Evolutionary conservation across 2,113 vertebrate species (phyloP), one percentile per base, ranked within the genome.

Genomic region (Chauna torquata): DNA sequence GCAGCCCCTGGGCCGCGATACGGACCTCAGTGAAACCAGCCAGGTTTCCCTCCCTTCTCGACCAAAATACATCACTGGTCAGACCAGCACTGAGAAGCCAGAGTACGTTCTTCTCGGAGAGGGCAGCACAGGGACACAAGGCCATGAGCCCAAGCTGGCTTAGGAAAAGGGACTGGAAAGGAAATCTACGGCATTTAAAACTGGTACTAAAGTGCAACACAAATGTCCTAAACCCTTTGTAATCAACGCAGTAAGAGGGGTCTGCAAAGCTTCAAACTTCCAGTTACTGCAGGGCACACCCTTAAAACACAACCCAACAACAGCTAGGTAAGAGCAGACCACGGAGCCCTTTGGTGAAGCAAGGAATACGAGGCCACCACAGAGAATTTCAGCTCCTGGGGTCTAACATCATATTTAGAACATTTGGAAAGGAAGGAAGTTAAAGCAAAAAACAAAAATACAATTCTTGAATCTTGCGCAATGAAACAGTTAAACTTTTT

Each of bases 121-220:
- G 86, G 83, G 92, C 94, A 94, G 93, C 6, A 8, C 64, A 81
- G 83, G 57, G 76, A 93, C 74, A 58, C 72, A 22, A 88, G 52
- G 83, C 93, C 87, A 74, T 3, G 4, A 95, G 95, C 87, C 92
- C 91, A 79, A 13, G 4, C 92, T 76, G 90, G 86, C 80, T 90
- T 82, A 40, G 80, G 70, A 47, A 95, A 93, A 93, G 85, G 61
- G 84, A 90, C 82, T 88, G 55, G 78, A 88, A 96, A 97, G 89
- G 87, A 91, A 97, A 92, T 90, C 66, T 92, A 95, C 14, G 58
- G 92, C 88, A 77, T 96, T 93, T 85, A 94, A 96, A 97, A 97
- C 96, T 79, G 92, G 93, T 95, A 97, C 95, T 96, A 96, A 98
- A 97, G 97, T 98, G 97, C 97, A 97, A 97, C 81, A 52, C 91